phyloP scores from a whole-genome alignment of 1,140 invertebrate genomes.

The Cheumatopsyche charites region DNA sequence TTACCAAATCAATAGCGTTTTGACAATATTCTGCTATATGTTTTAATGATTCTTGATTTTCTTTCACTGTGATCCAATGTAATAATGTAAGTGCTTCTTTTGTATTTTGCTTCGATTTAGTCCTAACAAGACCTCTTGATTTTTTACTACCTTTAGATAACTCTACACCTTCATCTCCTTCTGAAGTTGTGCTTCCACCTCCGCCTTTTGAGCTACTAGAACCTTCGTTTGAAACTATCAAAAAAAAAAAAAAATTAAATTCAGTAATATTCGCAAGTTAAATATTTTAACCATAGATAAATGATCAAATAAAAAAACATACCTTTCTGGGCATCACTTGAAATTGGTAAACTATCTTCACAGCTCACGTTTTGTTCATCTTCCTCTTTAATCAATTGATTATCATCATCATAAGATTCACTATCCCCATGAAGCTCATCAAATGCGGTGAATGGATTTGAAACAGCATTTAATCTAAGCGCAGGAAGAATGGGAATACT shows the following conservation, averaged over 20 bases:
- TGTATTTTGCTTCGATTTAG: slow-evolving; percentile 50
- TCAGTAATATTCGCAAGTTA: neutral
- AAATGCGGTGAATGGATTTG: slow-evolving; percentile 66
- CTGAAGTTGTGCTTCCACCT: slow-evolving; percentile 45
- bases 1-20: slow-evolving; percentile 65
- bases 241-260: slow-evolving; percentile 14
- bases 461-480: slow-evolving; percentile 69
- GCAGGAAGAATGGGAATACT: slow-evolving; percentile 84
- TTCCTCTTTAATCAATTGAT: slow-evolving; percentile 36
- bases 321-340: slow-evolving; percentile 32
- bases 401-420: slow-evolving; percentile 46
- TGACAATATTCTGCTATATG: slow-evolving; percentile 79
- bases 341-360: slow-evolving; percentile 29
- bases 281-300: neutral
- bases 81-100: slow-evolving; percentile 66
- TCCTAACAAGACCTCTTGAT: slow-evolving; percentile 27
- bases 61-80: slow-evolving; percentile 84
- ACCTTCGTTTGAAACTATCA: slow-evolving; percentile 39
- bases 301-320: neutral
- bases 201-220: slow-evolving; percentile 42
- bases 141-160: slow-evolving; percentile 22
- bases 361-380: slow-evolving; percentile 25
- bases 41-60: slow-evolving; percentile 78
- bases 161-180: slow-evolving; percentile 41
- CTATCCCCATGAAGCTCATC: slow-evolving; percentile 58